Evolutionary conservation across 92 coral and sea anemone species (phyloP).

Genomic region (Palythoa grandis): DNA sequence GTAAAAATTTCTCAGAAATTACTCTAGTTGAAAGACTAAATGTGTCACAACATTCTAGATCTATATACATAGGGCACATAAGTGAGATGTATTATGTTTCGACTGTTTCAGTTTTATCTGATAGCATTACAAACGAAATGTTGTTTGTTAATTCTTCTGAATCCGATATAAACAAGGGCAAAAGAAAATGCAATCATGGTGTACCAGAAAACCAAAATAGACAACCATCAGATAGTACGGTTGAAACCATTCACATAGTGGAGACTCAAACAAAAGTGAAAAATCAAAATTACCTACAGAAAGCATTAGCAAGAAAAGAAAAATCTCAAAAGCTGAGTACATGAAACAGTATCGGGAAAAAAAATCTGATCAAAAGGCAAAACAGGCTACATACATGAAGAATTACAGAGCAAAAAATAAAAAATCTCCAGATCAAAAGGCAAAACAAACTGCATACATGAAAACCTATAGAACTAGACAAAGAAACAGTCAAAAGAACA

Average conservation of each 20-base stretch:
- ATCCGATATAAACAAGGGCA: conserved; percentile 35
- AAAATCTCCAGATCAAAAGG: too few relatives aligned
- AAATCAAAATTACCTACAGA: conserved; percentile 35
- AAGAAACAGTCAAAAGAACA: conserved; percentile 42
- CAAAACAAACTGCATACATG: too few relatives aligned
- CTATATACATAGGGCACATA: conserved; percentile 30
- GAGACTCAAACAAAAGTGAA: conserved; percentile 45
- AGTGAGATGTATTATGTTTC: conserved; percentile 43
- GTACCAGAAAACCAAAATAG: conserved; percentile 28
- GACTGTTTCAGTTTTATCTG: conserved; percentile 23
- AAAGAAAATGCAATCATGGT: conserved; percentile 24
- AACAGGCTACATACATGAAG: conserved; percentile 36
- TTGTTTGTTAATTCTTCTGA: conserved; percentile 32
- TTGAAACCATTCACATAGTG: conserved; percentile 46
- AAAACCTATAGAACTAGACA: too few relatives aligned
- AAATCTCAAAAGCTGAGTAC: conserved; percentile 28
- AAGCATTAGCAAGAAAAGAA: conserved; percentile 45
- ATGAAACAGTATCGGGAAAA: conserved; percentile 39
- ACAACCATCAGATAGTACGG: conserved; percentile 31
- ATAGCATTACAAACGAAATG: conserved; percentile 31
- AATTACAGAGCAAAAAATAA: conserved; percentile 39
- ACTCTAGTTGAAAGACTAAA: conserved; percentile 28
- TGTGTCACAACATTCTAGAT: neutral
- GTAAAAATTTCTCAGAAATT: neutral
- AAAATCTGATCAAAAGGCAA: conserved; percentile 42